phyloP scores from a whole-genome alignment of 1,140 invertebrate genomes.

The Drosophila pectinifera region DNA sequence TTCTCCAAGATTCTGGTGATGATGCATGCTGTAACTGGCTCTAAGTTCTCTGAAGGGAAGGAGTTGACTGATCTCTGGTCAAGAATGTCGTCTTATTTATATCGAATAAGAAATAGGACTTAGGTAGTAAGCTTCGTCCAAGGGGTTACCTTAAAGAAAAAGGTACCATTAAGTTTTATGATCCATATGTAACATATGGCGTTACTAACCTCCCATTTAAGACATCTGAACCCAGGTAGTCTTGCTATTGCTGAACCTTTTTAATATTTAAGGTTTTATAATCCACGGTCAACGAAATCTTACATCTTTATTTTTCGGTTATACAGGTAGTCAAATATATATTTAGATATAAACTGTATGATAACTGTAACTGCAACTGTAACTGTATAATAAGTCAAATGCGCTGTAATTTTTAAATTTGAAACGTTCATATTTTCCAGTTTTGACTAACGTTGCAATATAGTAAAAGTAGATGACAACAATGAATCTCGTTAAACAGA shows the following conservation, averaged over 20 bases:
- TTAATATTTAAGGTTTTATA: neutral
- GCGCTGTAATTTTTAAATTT: neutral
- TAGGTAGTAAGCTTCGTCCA: slow-evolving; percentile 2
- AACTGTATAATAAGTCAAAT: too few species aligned
- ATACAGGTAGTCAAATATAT: neutral
- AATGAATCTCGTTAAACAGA: neutral
- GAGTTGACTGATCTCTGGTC: slow-evolving; percentile 18
- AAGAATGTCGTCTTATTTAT: slow-evolving; percentile 32
- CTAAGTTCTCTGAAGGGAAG: neutral
- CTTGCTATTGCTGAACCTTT: neutral
- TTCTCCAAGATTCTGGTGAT: slow-evolving; percentile 63
- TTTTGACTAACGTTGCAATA: neutral
- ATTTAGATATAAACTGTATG: neutral
- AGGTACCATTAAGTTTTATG: slow-evolving; percentile 7
- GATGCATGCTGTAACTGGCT: slow-evolving; percentile 51
- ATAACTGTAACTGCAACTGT: too few species aligned
- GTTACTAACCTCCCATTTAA: neutral
- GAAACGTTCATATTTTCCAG: neutral
- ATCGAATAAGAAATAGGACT: neutral
- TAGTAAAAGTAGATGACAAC: neutral
- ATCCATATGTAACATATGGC: neutral
- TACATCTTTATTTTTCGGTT: too few species aligned
- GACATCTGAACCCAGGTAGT: slow-evolving; percentile 12
- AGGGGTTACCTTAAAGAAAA: slow-evolving; percentile 5
- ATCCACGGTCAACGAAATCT: neutral